phyloP scores from a whole-genome alignment of 1,140 invertebrate species.

The Ostrea denselamellosa region DNA sequence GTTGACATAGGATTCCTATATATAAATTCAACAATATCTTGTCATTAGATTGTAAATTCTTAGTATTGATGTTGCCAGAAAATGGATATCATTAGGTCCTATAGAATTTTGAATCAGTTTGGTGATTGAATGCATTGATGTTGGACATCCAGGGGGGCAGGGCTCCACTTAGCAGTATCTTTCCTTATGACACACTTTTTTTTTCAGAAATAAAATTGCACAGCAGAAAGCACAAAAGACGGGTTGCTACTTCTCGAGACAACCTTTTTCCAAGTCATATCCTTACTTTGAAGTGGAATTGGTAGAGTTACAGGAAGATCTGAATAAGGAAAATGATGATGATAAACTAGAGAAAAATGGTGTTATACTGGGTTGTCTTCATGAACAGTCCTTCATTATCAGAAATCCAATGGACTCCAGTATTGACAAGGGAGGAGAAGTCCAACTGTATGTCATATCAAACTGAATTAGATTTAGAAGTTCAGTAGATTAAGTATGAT shows the following conservation, averaged over 20 bases:
- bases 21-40: too few relatives aligned
- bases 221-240: background rate
- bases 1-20: too few relatives aligned
- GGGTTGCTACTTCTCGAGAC: constrained; percentile 53
- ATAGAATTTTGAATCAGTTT: too few relatives aligned
- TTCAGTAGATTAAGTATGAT: too few relatives aligned
- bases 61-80: too few relatives aligned
- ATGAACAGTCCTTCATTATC: background rate
- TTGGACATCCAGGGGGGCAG: too few relatives aligned
- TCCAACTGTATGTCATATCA: constrained; percentile 60
- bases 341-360: background rate
- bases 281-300: constrained; percentile 58
- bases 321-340: background rate
- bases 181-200: background rate
- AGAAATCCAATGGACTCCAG: constrained; percentile 56
- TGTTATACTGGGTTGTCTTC: constrained; percentile 8
- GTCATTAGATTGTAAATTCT: too few relatives aligned
- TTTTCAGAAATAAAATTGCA: background rate
- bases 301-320: background rate
- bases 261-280: constrained; percentile 63
- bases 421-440: constrained; percentile 62
- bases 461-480: background rate
- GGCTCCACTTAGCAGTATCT: background rate
- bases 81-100: too few relatives aligned
- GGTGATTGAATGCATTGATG: too few relatives aligned